Conservation (phyloP, 2,888 invertebrate species). For the Zaprionus lineosus region DNA sequence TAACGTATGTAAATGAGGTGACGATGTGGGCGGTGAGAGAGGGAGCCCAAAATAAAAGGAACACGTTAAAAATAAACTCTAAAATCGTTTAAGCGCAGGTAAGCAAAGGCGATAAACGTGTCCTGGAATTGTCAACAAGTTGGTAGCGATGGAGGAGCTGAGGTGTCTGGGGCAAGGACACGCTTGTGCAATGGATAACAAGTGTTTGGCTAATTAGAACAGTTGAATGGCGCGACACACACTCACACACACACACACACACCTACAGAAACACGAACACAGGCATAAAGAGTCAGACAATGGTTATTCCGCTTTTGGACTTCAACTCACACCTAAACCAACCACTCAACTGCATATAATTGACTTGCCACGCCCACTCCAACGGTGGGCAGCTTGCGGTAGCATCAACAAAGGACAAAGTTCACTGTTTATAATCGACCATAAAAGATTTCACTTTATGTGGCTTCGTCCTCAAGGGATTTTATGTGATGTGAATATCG, state of each 20-base stretch:
- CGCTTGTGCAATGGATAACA: too few species aligned
- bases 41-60: background rate
- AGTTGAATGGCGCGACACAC: conserved; percentile 39
- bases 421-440: conserved; percentile 48
- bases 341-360: conserved; percentile 61
- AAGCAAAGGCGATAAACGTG: conserved; percentile 51
- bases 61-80: conserved; percentile 48
- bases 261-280: too few species aligned
- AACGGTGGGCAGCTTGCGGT: background rate
- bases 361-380: conserved; percentile 54
- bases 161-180: too few species aligned
- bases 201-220: conserved; percentile 67
- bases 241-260: conserved; percentile 19
- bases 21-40: conserved; percentile 19
- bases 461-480: background rate
- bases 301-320: too few species aligned
- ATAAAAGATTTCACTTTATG: conserved; percentile 29
- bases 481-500: conserved; percentile 6
- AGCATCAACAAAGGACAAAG: conserved; percentile 38
- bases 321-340: background rate
- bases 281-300: conserved; percentile 33
- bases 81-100: conserved; percentile 57
- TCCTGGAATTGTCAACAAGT: conserved; percentile 42
- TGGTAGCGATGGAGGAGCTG: conserved; percentile 10
- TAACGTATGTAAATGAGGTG: conserved; percentile 67